Evolutionary conservation across 2,113 vertebrate genomes (phyloP).

Genomic region (Epinephelus fuscoguttatus): DNA sequence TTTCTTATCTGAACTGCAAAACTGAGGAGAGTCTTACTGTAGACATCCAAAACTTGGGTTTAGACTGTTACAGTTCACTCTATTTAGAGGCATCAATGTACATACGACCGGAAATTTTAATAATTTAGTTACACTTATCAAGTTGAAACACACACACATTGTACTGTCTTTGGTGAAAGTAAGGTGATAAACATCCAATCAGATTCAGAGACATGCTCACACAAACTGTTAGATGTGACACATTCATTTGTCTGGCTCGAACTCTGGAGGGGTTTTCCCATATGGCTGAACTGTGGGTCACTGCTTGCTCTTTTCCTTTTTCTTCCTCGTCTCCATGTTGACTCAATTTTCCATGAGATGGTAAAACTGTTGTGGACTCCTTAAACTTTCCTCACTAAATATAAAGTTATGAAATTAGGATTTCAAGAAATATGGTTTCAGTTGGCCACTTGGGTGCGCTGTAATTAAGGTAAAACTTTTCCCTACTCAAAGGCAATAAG

Average conservation of each 20-base stretch:
- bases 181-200: not conserved
- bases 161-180: no score
- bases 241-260: not conserved
- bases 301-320: not conserved
- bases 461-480: not conserved
- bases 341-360: not conserved
- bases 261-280: not conserved
- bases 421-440: not conserved
- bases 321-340: not conserved
- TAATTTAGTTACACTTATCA: no score
- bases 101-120: no score
- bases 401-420: not conserved
- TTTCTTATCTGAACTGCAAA: no score
- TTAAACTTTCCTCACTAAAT: not conserved
- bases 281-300: not conserved
- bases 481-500: not conserved
- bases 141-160: no score
- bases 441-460: constrained; percentile 46
- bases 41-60: no score
- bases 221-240: not conserved
- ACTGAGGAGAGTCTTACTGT: no score
- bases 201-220: not conserved
- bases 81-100: no score
- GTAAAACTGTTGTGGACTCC: not conserved
- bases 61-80: not conserved